Base-by-base conservation (phyloP, 2,888 invertebrate species). In the Drosophila algonquin region DNA sequence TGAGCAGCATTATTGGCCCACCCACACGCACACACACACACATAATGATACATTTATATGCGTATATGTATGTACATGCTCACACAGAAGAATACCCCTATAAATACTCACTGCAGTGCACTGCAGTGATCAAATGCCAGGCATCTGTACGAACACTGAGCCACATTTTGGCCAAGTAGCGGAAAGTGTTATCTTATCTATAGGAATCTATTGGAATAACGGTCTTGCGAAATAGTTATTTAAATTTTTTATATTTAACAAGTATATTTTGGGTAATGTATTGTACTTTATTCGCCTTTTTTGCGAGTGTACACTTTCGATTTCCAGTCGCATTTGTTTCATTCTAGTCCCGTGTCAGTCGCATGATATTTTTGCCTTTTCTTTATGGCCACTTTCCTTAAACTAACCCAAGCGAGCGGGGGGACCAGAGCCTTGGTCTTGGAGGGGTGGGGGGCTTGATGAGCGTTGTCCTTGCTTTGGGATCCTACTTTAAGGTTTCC, bases 1-100 rank as follows among this genome's bases (percentile, higher is more conserved):
- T 82, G 80, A 77, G 86, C 86, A 65, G 72, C 75, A 72, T 72
- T 81, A 83, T 86, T 83, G 56, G 18, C 63, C 12, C 51, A 46
- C 5, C 24, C 46, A 44, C 48, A 58, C 40, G 24, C 7, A 48
- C 6, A 30, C 45, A 27, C 44, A n/a, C n/a, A 16, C 10, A 44
- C 21, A 53, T 12, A 16, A 7, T 24, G 58, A 16, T 30, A 21
- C 14, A 24, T 48, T 32, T 51, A 27, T 40, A 51, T 9, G 32
- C 10, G 27, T 52, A 45, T 45, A 21, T 46, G 12, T 32, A 45
- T 14, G 30, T 9, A n/a, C n/a, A n/a, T n/a, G n/a, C n/a, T n/a
- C n/a, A n/a, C n/a, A n/a, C n/a, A 48, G 50, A 40, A 40, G 40
- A 14, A 64, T 51, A 35, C 10, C 32, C 30, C 32, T 14, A 57